phyloP scores from a whole-genome alignment of 2,113 vertebrate genomes.

The Chlamydotis undulata region DNA sequence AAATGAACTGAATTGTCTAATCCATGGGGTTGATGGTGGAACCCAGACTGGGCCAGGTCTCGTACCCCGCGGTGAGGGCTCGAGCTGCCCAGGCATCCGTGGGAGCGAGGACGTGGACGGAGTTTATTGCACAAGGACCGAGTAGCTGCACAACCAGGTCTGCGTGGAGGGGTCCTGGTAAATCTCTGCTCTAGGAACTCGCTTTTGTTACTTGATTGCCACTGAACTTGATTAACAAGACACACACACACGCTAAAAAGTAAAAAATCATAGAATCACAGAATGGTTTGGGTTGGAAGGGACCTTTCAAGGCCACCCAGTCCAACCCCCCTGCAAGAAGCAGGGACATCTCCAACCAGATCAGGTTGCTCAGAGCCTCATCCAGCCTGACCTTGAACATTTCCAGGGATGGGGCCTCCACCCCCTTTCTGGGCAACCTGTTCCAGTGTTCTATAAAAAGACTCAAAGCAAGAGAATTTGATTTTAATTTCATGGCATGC shows the following conservation, averaged over 20 bases:
- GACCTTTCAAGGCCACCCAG: no score
- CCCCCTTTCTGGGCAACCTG: no score
- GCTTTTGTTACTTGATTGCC: not conserved
- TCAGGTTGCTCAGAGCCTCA: no score
- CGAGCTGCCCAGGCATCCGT: not conserved
- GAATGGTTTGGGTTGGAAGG: no score
- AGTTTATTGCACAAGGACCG: not conserved
- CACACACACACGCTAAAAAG: rapidly evolving
- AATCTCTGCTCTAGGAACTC: not conserved
- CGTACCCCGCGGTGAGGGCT: not conserved
- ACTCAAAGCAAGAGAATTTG: not conserved
- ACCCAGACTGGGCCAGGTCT: not conserved
- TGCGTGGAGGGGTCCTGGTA: rapidly evolving
- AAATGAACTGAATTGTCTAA: not conserved
- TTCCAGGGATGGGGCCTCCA: no score
- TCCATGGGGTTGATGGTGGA: not conserved
- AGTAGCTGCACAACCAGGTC: not conserved
- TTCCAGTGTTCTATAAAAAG: no score
- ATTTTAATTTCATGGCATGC: not conserved
- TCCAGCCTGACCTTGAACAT: no score
- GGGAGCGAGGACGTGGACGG: not conserved
- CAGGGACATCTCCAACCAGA: no score
- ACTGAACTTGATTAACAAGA: not conserved
- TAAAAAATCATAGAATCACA: no score
- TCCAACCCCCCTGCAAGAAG: no score